phyloP scores from a whole-genome alignment of 2,888 invertebrate species.

The Apodemia zela region DNA sequence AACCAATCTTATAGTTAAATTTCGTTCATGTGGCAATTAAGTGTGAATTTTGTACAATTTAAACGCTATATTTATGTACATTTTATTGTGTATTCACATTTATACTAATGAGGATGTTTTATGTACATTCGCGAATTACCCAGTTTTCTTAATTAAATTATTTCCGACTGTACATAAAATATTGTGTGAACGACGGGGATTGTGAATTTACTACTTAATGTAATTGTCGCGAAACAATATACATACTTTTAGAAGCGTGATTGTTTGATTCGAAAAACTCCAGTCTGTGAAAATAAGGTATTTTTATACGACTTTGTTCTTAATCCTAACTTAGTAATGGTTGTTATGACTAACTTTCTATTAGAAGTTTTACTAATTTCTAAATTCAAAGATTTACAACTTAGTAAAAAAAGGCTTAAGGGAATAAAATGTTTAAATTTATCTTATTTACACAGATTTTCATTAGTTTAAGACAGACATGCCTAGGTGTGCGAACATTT shows the following conservation, averaged over 20 bases:
- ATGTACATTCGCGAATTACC: neutral
- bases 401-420: too few relatives aligned
- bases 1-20: neutral
- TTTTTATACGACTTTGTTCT: too few relatives aligned
- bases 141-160: neutral
- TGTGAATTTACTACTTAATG: constrained; percentile 8
- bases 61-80: neutral
- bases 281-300: neutral
- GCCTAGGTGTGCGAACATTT: neutral
- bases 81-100: constrained; percentile 1
- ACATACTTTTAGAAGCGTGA: constrained; percentile 13
- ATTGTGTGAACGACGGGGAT: neutral
- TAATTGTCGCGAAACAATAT: constrained; percentile 1
- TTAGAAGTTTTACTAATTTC: too few relatives aligned
- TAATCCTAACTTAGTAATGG: too few relatives aligned
- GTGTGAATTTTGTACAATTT: constrained; percentile 7
- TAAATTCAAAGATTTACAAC: too few relatives aligned
- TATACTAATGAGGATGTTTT: neutral
- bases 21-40: neutral
- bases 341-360: too few relatives aligned
- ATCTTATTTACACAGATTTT: constrained; percentile 6
- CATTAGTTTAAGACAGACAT: neutral
- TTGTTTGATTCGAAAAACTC: constrained; percentile 6
- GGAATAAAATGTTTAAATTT: neutral
- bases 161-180: constrained; percentile 11